These are phyloP conservation scores for Cairina moschata DNA, from an alignment of 2,113 vertebrate species.

Conservation along the genomic window DNA sequence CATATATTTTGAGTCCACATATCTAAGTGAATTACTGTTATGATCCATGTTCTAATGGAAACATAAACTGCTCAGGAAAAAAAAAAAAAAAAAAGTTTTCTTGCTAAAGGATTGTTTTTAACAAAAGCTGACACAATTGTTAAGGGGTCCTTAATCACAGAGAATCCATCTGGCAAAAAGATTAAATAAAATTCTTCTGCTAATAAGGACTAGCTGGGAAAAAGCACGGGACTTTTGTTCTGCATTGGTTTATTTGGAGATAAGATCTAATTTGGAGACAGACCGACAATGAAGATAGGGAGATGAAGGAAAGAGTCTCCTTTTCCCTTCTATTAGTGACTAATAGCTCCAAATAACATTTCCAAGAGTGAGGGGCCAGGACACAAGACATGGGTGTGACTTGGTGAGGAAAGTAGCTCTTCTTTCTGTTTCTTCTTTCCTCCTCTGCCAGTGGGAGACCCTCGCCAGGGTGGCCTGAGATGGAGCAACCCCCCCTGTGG, in stretches of 20 bases:
- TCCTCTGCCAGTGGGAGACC: not conserved
- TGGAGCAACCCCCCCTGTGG: not conserved
- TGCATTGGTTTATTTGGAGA: conserved; percentile 33
- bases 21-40: not conserved
- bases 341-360: not conserved
- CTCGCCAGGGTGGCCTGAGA: not conserved
- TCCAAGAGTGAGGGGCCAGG: not conserved
- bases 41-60: not conserved
- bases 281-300: not conserved
- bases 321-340: not conserved
- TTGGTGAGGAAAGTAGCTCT: not conserved
- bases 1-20: not conserved
- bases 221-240: not conserved
- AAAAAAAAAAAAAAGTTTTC: not conserved
- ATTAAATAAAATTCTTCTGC: conserved; percentile 46
- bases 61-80: not conserved
- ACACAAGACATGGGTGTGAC: not conserved
- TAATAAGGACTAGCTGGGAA: conserved; percentile 41
- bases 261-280: conserved; percentile 1
- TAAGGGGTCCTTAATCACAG: not conserved
- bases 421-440: not conserved
- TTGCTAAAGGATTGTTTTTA: not conserved
- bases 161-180: conserved; percentile 34
- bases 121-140: not conserved
- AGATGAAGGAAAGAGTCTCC: not conserved